Evolutionary conservation across 2,888 invertebrate species (phyloP).

Genomic region (Leuctra nigra): DNA sequence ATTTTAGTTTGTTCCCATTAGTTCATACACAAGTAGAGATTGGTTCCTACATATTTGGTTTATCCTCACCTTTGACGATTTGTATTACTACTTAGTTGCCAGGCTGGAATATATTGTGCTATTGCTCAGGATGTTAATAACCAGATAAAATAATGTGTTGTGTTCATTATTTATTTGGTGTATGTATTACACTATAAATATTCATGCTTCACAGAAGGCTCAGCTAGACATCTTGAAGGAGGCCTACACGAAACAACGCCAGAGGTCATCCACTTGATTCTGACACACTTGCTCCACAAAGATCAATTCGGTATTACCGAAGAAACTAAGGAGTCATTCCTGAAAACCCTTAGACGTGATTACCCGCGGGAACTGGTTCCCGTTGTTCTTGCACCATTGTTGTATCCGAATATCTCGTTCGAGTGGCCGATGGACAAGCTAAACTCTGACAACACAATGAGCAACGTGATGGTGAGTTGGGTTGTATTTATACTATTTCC

Average conservation of each 20-base stretch:
- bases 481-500: neutral
- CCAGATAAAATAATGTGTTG: too few relatives aligned
- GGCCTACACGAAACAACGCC: slow-evolving; percentile 87
- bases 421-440: slow-evolving; percentile 43
- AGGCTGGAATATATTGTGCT: too few relatives aligned
- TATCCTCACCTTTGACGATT: too few relatives aligned
- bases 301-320: slow-evolving; percentile 39
- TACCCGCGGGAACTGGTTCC: slow-evolving; percentile 86
- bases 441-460: slow-evolving; percentile 37
- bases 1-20: too few relatives aligned
- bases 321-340: slow-evolving; percentile 54
- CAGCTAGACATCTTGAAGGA: slow-evolving; percentile 63
- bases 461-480: slow-evolving; percentile 41
- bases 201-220: slow-evolving; percentile 50
- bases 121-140: too few relatives aligned
- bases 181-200: too few relatives aligned
- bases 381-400: slow-evolving; percentile 78
- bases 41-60: too few relatives aligned
- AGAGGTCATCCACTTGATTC: slow-evolving; percentile 78
- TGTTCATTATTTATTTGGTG: too few relatives aligned
- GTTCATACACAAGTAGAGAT: too few relatives aligned
- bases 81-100: too few relatives aligned
- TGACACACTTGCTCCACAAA: slow-evolving; percentile 49
- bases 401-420: slow-evolving; percentile 58
- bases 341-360: slow-evolving; percentile 74